phyloP scores from a whole-genome alignment of 2,113 vertebrate species.

The Pristiophorus japonicus region DNA sequence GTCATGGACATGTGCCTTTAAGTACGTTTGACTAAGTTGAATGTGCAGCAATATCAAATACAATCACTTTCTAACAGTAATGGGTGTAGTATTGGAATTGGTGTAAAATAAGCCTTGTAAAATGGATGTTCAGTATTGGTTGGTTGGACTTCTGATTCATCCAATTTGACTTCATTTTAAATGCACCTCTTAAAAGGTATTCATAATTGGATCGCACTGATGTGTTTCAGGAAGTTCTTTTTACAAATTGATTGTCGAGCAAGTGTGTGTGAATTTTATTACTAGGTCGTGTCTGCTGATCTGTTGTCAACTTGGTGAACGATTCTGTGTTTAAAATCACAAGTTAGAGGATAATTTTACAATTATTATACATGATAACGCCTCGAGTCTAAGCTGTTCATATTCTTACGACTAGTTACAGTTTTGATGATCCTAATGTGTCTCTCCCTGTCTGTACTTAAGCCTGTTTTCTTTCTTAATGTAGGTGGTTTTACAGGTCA shows the following conservation, averaged over 20 bases:
- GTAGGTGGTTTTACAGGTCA: slow-evolving; percentile 88
- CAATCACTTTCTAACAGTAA: background rate
- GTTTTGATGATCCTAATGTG: background rate
- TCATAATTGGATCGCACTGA: no score
- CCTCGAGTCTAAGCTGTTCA: background rate
- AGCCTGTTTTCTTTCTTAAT: slow-evolving; percentile 36
- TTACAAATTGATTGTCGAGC: background rate
- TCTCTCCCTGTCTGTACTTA: background rate
- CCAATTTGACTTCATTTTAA: background rate
- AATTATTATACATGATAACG: background rate
- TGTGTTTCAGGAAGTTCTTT: background rate
- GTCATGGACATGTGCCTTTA: background rate
- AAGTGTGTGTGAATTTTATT: background rate
- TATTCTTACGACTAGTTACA: background rate
- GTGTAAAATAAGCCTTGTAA: background rate
- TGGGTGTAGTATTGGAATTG: background rate
- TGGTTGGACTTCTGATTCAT: background rate
- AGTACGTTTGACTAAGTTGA: background rate
- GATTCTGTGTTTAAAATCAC: background rate
- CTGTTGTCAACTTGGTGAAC: background rate
- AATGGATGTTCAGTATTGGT: background rate
- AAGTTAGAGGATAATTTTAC: background rate
- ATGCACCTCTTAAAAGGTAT: background rate
- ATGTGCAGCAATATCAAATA: background rate
- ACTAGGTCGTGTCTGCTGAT: background rate